Percentiles rank a stretch among this genome's conserved stretches.
phyloP scores from a whole-genome alignment of 2,888 invertebrate species.

The Deroplatys truncata region DNA sequence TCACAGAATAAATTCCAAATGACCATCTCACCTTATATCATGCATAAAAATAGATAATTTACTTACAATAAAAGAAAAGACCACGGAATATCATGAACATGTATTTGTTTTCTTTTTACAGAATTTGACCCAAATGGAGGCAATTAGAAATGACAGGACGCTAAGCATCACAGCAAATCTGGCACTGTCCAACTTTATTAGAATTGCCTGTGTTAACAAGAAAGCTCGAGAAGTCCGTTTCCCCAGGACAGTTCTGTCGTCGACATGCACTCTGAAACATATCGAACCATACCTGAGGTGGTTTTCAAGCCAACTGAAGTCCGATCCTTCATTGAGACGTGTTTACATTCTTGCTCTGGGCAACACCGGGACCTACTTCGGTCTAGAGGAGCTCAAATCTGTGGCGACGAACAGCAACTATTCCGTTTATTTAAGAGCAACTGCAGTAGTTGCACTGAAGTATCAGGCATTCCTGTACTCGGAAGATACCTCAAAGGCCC shows the following conservation, averaged over 20 bases:
- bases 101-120: slow-evolving; percentile 23
- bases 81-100: too few species aligned
- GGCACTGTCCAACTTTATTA: slow-evolving; percentile 38
- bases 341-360: slow-evolving; percentile 39
- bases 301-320: slow-evolving; percentile 28
- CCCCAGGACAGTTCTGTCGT: slow-evolving; percentile 35
- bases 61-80: too few species aligned
- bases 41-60: too few species aligned
- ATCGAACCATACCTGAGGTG: slow-evolving; percentile 33
- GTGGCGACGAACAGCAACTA: not conserved
- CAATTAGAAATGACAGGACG: slow-evolving; percentile 33
- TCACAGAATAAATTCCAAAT: too few species aligned
- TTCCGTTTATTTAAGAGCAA: slow-evolving; percentile 34
- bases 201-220: slow-evolving; percentile 38
- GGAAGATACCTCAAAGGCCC: slow-evolving; percentile 22
- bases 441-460: slow-evolving; percentile 40
- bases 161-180: slow-evolving; percentile 36
- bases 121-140: slow-evolving; percentile 34
- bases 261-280: slow-evolving; percentile 33
- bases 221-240: slow-evolving; percentile 32
- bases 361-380: slow-evolving; percentile 39
- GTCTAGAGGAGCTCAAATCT: slow-evolving; percentile 34
- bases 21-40: too few species aligned
- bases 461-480: slow-evolving; percentile 27
- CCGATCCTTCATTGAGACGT: slow-evolving; percentile 33